Conservation (phyloP, 2,797 vertebrate genomes). For the Malurus leucopterus region DNA sequence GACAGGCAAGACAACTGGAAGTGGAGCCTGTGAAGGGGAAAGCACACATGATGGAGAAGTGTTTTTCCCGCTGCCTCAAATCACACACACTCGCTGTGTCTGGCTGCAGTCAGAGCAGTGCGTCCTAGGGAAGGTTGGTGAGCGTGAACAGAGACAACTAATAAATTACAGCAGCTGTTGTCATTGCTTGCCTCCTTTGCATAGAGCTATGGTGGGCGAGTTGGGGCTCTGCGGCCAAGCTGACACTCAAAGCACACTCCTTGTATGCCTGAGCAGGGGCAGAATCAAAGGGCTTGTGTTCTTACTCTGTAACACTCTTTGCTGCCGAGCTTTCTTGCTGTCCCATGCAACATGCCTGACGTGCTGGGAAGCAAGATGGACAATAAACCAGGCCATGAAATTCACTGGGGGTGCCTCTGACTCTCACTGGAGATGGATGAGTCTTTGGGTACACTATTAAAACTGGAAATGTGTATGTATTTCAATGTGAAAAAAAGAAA, state of each 20-base stretch:
- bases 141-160: neutral
- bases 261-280: neutral
- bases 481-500: neutral
- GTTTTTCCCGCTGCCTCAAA: neutral
- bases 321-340: neutral
- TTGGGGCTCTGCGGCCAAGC: neutral
- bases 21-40: neutral
- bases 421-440: neutral
- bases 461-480: neutral
- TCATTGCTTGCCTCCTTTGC: neutral
- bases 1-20: slow-evolving; percentile 16
- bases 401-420: neutral
- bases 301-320: neutral
- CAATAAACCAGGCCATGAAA: neutral
- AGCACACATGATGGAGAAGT: neutral
- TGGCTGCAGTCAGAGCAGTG: neutral
- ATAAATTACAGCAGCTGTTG: neutral
- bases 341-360: accelerated
- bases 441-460: neutral
- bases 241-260: neutral
- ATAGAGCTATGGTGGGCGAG: neutral
- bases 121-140: accelerated
- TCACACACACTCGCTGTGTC: accelerated
- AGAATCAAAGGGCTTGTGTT: accelerated
- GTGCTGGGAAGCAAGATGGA: neutral